Percentiles rank a stretch among this genome's conserved stretches.
These are phyloP conservation scores for Apis dorsata DNA, from an alignment of 1,140 invertebrate genomes.

Conservation along the genomic window DNA sequence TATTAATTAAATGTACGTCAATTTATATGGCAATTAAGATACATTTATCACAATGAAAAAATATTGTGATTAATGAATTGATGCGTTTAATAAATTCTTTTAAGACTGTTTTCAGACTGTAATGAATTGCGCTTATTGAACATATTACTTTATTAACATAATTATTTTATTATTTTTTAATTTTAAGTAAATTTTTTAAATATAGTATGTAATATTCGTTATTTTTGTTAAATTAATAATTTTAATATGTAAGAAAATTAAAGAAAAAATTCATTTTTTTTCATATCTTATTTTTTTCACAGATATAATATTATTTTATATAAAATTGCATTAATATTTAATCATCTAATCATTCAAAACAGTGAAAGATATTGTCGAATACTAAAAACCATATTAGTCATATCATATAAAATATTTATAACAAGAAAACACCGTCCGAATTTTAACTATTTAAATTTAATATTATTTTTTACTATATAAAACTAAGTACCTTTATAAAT, in stretches of 20 bases:
- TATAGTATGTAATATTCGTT: neutral
- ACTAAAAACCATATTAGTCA: too few species aligned
- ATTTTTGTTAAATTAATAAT: too few species aligned
- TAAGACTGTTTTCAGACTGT: neutral
- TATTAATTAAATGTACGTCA: conserved; percentile 33
- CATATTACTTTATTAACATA: neutral
- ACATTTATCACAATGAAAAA: neutral
- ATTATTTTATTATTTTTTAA: neutral
- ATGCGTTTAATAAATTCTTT: neutral
- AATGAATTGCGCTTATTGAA: neutral
- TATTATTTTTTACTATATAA: too few species aligned
- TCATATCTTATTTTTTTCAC: too few species aligned
- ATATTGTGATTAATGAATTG: neutral
- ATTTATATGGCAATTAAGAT: conserved; percentile 9
- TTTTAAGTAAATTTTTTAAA: neutral
- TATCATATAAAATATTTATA: too few species aligned
- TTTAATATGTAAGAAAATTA: neutral
- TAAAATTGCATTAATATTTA: too few species aligned
- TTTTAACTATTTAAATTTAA: too few species aligned
- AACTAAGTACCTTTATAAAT: too few species aligned
- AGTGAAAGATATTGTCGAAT: too few species aligned
- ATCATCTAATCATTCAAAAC: too few species aligned
- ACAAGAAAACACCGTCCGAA: too few species aligned
- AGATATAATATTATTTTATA: too few species aligned
- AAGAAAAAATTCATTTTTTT: neutral